phyloP scores from a whole-genome alignment of 1,140 invertebrate genomes.

The Papilio helenus region DNA sequence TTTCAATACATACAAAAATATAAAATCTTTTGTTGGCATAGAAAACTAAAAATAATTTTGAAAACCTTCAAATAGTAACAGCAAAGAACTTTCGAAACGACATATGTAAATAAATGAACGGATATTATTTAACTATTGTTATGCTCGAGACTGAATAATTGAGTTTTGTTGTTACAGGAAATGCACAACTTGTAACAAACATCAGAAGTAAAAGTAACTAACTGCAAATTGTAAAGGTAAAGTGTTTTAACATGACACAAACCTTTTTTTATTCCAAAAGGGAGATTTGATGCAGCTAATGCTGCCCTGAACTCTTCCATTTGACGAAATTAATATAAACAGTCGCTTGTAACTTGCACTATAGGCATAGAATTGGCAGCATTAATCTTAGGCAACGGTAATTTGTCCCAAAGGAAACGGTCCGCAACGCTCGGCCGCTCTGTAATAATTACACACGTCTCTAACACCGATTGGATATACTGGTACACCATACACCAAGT shows the following conservation, averaged over 20 bases:
- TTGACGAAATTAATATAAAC: too few species aligned
- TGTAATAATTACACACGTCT: slow-evolving; percentile 45
- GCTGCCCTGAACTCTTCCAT: too few species aligned
- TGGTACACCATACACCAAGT: slow-evolving; percentile 13
- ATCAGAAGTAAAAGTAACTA: slow-evolving; percentile 22
- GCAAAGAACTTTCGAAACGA: background rate
- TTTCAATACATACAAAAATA: too few species aligned
- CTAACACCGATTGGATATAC: slow-evolving; percentile 34
- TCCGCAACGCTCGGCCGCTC: slow-evolving; percentile 53
- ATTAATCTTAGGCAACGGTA: slow-evolving; percentile 58
- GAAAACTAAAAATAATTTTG: too few species aligned
- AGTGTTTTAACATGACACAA: background rate
- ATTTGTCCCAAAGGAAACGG: slow-evolving; percentile 56
- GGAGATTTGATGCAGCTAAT: background rate
- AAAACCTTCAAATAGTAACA: too few species aligned
- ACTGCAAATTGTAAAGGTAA: background rate
- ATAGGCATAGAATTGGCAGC: background rate
- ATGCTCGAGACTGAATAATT: slow-evolving; percentile 27
- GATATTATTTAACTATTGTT: slow-evolving; percentile 29
- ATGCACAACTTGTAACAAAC: slow-evolving; percentile 16
- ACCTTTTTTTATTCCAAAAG: background rate
- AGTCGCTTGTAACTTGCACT: slow-evolving; percentile 27
- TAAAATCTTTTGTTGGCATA: too few species aligned
- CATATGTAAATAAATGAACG: slow-evolving; percentile 30
- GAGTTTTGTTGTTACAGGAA: slow-evolving; percentile 28